phyloP scores from a whole-genome alignment of 1,140 invertebrate genomes.

The Zaprionus tsacasi region DNA sequence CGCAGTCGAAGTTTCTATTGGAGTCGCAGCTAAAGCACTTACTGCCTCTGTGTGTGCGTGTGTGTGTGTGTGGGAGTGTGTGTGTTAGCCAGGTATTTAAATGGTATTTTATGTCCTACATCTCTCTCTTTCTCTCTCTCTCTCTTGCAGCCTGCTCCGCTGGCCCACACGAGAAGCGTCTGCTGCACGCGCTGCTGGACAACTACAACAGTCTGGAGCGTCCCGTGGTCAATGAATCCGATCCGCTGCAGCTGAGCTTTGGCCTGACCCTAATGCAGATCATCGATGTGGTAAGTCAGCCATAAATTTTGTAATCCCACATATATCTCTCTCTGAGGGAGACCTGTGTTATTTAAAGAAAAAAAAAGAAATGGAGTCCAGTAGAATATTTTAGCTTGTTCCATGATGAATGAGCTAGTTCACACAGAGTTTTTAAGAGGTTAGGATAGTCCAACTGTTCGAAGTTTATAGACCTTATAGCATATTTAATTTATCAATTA shows the following conservation, averaged over 20 bases:
- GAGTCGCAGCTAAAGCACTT: slow-evolving; percentile 12
- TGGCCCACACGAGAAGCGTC: slow-evolving; percentile 95
- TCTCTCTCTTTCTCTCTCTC: neutral
- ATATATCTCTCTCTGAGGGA: neutral
- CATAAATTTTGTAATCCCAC: neutral
- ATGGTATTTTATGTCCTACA: slow-evolving; percentile 11
- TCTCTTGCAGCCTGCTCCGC: slow-evolving; percentile 88
- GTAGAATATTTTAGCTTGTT: too few species aligned
- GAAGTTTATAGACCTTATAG: too few species aligned
- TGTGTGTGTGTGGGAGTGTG: neutral
- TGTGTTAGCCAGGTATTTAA: slow-evolving; percentile 1
- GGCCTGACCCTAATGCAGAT: slow-evolving; percentile 99
- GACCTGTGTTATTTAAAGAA: too few species aligned
- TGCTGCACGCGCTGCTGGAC: slow-evolving; percentile 96
- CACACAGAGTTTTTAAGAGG: too few species aligned
- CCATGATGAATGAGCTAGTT: too few species aligned
- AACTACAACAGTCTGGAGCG: slow-evolving; percentile 98
- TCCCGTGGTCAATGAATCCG: slow-evolving; percentile 98
- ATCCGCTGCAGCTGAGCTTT: slow-evolving; percentile 97
- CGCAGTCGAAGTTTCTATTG: slow-evolving; percentile 13
- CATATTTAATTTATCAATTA: neutral
- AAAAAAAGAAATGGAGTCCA: too few species aligned
- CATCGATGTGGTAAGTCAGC: slow-evolving; percentile 97
- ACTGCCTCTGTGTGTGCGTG: neutral
- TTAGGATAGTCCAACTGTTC: too few species aligned